Base-by-base conservation (phyloP, 2,888 invertebrate species). In the Exocentrus adspersus region DNA sequence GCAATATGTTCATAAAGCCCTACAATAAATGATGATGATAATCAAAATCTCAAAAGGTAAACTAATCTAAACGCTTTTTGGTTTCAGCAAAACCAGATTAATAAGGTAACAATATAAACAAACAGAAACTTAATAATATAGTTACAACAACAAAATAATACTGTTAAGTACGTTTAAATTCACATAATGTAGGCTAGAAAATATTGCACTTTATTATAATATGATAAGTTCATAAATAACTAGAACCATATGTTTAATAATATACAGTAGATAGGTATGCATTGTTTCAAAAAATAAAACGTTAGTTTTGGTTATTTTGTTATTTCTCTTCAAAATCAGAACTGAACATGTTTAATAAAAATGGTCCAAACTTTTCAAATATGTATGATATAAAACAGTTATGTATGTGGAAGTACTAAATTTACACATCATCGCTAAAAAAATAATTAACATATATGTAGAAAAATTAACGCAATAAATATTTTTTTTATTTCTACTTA, bases 1-100 rank as follows among this genome's bases (percentile, higher is more conserved):
- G 81, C 81, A 80, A 79, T 75, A 79, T 77, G 73, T 77, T 77
- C 73, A 71, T 74, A 72, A 65, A 75, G 74, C 75, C 72, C 66
- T 67, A 72, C 67, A 69, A 67, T n/a, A n/a, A 30, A 30, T 30
- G 30, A 37, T 37, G 37, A 69, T 65, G 64, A 68, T 69, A 71
- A 64, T 52, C 28, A 42, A 50, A 54, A 56, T 50, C 12, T n/a
- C 17, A 42, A 43, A 54, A 30, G 41, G 42, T 30, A 54, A 45
- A 54, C 28, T 54, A 45, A 54, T 14, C 53, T 54, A 43, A 30
- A 17, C 12, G 16, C 43, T 54, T 54, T 54, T 42, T 54, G 43
- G 43, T 54, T 41, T 53, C 48, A 28, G 43, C 10, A 10, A 43
- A 54, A 43, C 42, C 43, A 53, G 41, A 20, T 19, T 43, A n/a